Evolutionary conservation across 2,888 invertebrate species (phyloP).

Genomic region (Melinopterus prodromus): DNA sequence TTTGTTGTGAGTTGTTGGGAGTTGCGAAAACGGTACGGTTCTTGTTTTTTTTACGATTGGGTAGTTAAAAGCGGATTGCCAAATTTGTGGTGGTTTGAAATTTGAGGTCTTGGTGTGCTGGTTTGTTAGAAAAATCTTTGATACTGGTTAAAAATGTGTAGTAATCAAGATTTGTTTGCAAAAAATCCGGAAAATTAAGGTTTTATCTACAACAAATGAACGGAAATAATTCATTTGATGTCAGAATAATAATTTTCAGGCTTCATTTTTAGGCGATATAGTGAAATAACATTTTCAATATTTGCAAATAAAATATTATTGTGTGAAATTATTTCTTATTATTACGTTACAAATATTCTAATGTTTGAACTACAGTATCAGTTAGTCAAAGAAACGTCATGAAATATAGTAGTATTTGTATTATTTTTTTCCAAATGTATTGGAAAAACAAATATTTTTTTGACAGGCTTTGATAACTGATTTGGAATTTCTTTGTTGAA

Average conservation of each 20-base stretch:
- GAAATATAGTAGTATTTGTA: too few relatives aligned
- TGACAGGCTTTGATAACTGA: too few relatives aligned
- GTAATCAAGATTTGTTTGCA: background rate
- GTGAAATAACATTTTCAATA: too few relatives aligned
- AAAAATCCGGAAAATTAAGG: background rate
- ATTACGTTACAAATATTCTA: too few relatives aligned
- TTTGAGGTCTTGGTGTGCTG: background rate
- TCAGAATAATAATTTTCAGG: background rate
- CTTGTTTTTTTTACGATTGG: background rate
- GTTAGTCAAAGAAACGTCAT: too few relatives aligned
- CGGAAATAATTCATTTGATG: background rate
- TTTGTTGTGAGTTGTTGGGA: background rate
- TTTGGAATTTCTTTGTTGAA: too few relatives aligned
- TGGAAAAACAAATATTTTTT: too few relatives aligned
- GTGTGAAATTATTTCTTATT: too few relatives aligned
- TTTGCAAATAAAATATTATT: too few relatives aligned
- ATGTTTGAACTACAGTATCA: too few relatives aligned
- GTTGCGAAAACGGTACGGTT: conserved; percentile 6
- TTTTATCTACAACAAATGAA: background rate
- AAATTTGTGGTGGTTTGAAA: background rate
- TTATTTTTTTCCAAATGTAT: too few relatives aligned
- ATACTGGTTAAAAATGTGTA: background rate
- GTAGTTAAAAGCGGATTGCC: background rate
- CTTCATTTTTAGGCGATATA: background rate
- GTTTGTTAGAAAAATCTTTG: background rate